phyloP scores from a whole-genome alignment of 2,113 vertebrate genomes.

The Telmatochromis sp. region DNA sequence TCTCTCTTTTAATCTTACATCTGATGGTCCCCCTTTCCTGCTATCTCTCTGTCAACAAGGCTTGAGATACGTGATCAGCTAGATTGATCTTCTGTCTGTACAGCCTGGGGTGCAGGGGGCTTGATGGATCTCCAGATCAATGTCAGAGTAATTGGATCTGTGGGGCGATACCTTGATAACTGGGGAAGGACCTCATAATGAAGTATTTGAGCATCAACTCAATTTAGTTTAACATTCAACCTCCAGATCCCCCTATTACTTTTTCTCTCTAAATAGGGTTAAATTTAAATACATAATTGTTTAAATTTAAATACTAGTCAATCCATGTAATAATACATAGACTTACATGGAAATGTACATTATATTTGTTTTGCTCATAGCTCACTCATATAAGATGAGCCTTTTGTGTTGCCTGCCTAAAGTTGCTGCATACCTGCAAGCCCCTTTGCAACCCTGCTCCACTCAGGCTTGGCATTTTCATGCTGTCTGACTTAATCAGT shows the following conservation, averaged over 20 bases:
- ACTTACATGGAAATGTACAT: neutral
- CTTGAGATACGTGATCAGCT: constrained; percentile 37
- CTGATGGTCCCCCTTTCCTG: neutral
- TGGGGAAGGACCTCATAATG: neutral
- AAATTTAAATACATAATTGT: neutral
- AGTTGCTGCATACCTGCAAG: neutral
- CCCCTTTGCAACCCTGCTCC: neutral
- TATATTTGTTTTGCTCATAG: neutral
- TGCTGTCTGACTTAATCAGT: neutral
- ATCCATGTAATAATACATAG: neutral
- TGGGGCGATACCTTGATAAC: constrained; percentile 20
- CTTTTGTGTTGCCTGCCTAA: neutral
- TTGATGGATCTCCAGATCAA: constrained; percentile 43
- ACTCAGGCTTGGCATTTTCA: neutral
- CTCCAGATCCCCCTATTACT: neutral
- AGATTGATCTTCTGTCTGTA: constrained; percentile 56
- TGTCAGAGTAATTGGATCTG: constrained; percentile 50
- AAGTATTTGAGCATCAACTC: neutral
- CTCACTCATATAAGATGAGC: neutral
- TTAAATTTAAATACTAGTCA: neutral
- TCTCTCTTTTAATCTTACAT: constrained; percentile 31
- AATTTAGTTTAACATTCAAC: neutral
- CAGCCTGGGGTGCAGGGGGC: neutral
- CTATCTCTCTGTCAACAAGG: constrained; percentile 11
- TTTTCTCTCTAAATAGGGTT: neutral